Evolutionary conservation across 2,113 vertebrate genomes (phyloP), one percentile per base, ranked within the genome.

Genomic region (Platysteira castanea): DNA sequence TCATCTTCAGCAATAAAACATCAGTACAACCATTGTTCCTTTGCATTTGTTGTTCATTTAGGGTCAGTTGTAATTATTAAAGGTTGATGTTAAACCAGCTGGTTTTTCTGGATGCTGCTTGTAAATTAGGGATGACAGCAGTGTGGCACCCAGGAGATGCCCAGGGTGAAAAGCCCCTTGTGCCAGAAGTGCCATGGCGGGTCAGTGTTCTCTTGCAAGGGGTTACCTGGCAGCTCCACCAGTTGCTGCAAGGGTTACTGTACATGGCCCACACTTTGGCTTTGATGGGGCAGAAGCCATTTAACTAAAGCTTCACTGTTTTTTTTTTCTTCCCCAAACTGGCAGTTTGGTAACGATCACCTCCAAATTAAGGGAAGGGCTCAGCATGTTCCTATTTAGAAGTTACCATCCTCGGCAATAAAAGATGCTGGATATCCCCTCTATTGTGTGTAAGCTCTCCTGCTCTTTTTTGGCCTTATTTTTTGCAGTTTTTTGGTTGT

Each of bases 211-310:
- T 18, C 13, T 53, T 24, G 9, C 22, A 9, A 10, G 19, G 28
- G 10, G 6, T 74, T 76, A 15, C 27, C 24, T 88, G 69, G 21
- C 44, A 84, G 52, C 35, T 69, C 22, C 5, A 4, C 22, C 4
- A 2, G 3, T 13, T 81, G 17, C 77, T 39, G 11, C 1, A 2
- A n/a, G 47, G 15, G 2, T 64, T 82, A 13, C 56, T 15, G 0
- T 39, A 2, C 9, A 1, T 27, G 42, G 33, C 37, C n/a, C 56
- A 12, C 26, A 26, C 18, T 63, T 86, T 65, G 57, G 41, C 56
- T 69, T 94, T 68, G 60, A 12, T 41, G 30, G 15, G 10, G 20
- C n/a, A 82, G 27, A 79, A 81, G 27, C 52, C 54, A 31, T 57
- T 80, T 56, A 30, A 56, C 11, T 70, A 42, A 60, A 84, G 10